Conservation (phyloP, 2,888 invertebrate species). For the Aphrophora alni region DNA sequence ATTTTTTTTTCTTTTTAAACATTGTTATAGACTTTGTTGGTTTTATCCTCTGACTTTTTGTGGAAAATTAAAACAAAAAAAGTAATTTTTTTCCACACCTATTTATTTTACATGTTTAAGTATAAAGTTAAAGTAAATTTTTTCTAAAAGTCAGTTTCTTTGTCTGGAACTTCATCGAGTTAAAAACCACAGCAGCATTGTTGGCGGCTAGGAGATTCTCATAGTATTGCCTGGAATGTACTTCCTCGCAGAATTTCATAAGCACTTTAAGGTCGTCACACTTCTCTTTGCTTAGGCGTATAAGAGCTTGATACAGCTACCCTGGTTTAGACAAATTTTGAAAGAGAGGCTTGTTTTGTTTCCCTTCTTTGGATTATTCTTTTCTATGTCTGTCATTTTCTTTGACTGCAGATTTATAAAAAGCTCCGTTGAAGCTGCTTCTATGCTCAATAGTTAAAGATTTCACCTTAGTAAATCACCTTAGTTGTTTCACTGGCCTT, state of each 20-base stretch:
- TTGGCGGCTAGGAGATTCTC: constrained; percentile 4
- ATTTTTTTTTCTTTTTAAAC: no score
- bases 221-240: constrained; percentile 4
- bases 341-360: not conserved
- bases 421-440: constrained; percentile 14
- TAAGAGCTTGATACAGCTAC: not conserved
- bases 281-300: not conserved
- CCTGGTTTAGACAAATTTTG: not conserved
- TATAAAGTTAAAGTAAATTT: no score
- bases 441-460: constrained; percentile 11
- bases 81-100: no score
- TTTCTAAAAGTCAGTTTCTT: no score
- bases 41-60: no score
- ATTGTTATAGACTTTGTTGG: no score
- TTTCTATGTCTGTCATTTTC: not conserved
- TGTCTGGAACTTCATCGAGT: no score
- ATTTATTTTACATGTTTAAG: no score
- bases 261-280: constrained; percentile 6
- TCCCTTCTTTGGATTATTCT: not conserved
- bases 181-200: not conserved
- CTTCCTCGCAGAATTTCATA: constrained; percentile 23
- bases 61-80: no score
- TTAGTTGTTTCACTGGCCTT: not conserved
- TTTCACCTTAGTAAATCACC: not conserved
- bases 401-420: not conserved